Evolutionary conservation across 2,888 invertebrate species (phyloP), one percentile per base, ranked within the genome.

Genomic region (Cyclophora albipunctata): DNA sequence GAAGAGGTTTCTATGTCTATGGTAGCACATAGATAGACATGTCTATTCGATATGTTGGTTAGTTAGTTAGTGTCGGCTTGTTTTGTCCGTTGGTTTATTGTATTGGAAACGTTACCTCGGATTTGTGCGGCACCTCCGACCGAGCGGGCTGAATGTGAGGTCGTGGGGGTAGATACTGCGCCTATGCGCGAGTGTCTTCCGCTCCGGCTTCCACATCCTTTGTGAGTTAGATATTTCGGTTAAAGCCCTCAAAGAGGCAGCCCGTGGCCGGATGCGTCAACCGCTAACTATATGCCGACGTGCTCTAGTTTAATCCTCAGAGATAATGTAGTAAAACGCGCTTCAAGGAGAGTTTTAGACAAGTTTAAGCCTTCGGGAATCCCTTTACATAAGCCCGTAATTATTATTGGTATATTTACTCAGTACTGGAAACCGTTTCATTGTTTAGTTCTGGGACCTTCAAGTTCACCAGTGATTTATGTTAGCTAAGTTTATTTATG

Each of bases 181-280:
- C 37, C 37, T 37, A 37, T 5, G 54, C 57, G 52, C 54, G 57
- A 51, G 51, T 55, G 56, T 58, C 64, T 71, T 73, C 69, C 69
- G 67, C 59, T 62, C 48, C 45, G 66, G 64, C 59, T 59, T 56
- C 62, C 76, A 67, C 74, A 71, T 75, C 76, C 77, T 73, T 66
- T 72, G 71, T 63, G 58, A 66, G 68, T 60, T 62, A 54, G 60
- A 66, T 68, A 70, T 71, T 72, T 71, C 57, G 62, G 60, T 54
- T 63, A 58, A 64, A 62, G 52, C 63, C 57, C 62, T 64, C 64
- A 60, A 53, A 65, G 67, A 62, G 60, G 64, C 63, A 59, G 52
- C 58, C 58, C 51, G 67, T 59, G 71, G 69, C 69, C 75, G 78
- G 77, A 77, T 67, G 68, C 63, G 55, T 50, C 57, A 62, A 68